Base-by-base conservation (phyloP, 2,888 invertebrate species). In the Agrotis clavis region DNA sequence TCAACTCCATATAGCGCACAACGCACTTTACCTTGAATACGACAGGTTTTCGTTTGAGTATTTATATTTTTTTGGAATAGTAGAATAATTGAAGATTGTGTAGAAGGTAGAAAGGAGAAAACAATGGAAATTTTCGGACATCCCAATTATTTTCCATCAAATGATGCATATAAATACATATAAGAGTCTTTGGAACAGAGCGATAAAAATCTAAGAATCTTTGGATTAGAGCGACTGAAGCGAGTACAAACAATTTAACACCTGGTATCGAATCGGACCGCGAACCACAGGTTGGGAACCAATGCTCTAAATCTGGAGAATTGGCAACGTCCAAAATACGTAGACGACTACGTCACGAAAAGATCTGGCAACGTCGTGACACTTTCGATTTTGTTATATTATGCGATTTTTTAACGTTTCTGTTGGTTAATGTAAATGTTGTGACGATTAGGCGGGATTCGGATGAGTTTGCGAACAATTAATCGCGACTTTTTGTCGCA, bases 241-340 rank as follows among this genome's bases (percentile, higher is more conserved):
- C 21, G 16, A 47, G 4, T 16, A 16, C 47, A 5, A 47, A 47
- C 16, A 47, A 5, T 14, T 16, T 47, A 16, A 6, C 21, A 11
- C 13, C 5, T 21, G 1, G 30, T 30, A 30, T 56, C 18, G 1
- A 30, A 56, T 30, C 18, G 11, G 4, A 30, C 30, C n/a, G 9
- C 11, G 30, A 4, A 13, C 56, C 56, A 30, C 56, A 30, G 56
- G n/a, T 57, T 57, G 57, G n/a, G 57, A 57, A 57, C 57, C 57
- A 57, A 57, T 57, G 35, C 6, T 6, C 2, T 13, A n/a, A 4
- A 71, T 69, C 61, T 60, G 53, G 62, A 85, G 63, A 67, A 74
- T 80, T 77, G 85, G 85, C 83, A 83, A 72, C 85, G 71, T 67
- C 19, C 50, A 19, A 80, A 84, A 83, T 85, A 80, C 77, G 71